These are phyloP conservation scores for Charaxes varanes DNA, from an alignment of 1,140 invertebrate species.

Conservation along the genomic window DNA sequence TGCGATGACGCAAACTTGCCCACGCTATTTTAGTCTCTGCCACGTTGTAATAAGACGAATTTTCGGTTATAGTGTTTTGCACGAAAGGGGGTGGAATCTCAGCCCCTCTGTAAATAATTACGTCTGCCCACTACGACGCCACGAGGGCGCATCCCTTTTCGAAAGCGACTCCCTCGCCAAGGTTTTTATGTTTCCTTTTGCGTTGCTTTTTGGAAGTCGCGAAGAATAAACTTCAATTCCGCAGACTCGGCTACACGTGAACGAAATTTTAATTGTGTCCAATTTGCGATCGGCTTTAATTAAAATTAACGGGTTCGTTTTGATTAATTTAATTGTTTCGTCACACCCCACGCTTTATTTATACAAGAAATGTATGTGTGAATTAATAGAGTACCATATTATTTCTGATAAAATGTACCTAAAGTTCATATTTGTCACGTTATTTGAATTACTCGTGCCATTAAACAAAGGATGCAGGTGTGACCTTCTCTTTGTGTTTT, in stretches of 20 bases:
- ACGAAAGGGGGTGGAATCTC: constrained; percentile 29
- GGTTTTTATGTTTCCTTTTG: constrained; percentile 26
- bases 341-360: no score
- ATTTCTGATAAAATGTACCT: no score
- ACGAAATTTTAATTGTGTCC: constrained; percentile 21
- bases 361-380: no score
- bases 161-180: constrained; percentile 11
- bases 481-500: no score
- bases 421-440: no score
- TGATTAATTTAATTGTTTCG: constrained; percentile 9
- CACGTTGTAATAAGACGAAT: constrained; percentile 7
- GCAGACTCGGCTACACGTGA: constrained; percentile 12
- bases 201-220: constrained; percentile 16
- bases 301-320: constrained; percentile 4
- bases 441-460: no score
- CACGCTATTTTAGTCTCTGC: constrained; percentile 9
- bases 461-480: no score
- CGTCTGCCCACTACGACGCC: constrained; percentile 34
- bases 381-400: no score
- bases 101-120: constrained; percentile 60
- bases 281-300: constrained; percentile 5
- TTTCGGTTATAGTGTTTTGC: not conserved
- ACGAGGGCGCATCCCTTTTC: constrained; percentile 34
- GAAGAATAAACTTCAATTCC: constrained; percentile 13
- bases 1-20: not conserved